Base-by-base conservation (phyloP, 2,113 vertebrate genomes). In the Melierax canorus region DNA sequence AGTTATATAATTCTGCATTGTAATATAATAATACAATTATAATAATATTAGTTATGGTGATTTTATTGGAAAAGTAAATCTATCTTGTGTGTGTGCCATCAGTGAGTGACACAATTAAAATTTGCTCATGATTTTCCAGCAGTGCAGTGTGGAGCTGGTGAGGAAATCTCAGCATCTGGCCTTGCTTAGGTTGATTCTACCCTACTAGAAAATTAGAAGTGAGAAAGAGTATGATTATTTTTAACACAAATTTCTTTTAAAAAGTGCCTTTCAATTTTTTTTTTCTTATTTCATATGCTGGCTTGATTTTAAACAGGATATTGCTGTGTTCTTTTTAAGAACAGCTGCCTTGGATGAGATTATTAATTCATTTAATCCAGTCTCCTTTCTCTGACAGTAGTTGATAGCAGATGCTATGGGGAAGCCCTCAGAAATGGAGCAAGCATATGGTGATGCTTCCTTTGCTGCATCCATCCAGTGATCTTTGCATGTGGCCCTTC, bases 91-190 rank as follows among this genome's bases (percentile, higher is more conserved):
- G 41, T 48, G n/a, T 79, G 34, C 43, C 48, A 6, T 53, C 38
- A 34, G 34, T 13, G 38, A 62, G 29, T 29, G 21, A 11, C 55
- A 55, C n/a, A 60, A 20, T 17, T 48, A 41, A 62, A 71, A 30
- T 5, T 38, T 72, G 62, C 66, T 82, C 2, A 0, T 62, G 46
- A 4, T 79, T 88, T 88, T 77, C 43, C 58, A 79, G 45, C 41
- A 24, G 50, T 8, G 26, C 14, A 10, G 14, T 12, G 15, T 41
- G 50, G 84, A 67, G 14, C 51, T 56, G 34, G n/a, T 30, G 46
- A 67, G 71, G 1, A 1, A 22, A 39, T 48, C 45, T 62, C 45
- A 41, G 11, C 0, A 0, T n/a, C 41, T 63, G 74, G 26, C 36
- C 27, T 79, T 43, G 26, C 34, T 85, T 26, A 23, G 29, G 21